Base-by-base conservation (phyloP, 92 coral and sea anemone species). In the Heteractis magnifica region DNA sequence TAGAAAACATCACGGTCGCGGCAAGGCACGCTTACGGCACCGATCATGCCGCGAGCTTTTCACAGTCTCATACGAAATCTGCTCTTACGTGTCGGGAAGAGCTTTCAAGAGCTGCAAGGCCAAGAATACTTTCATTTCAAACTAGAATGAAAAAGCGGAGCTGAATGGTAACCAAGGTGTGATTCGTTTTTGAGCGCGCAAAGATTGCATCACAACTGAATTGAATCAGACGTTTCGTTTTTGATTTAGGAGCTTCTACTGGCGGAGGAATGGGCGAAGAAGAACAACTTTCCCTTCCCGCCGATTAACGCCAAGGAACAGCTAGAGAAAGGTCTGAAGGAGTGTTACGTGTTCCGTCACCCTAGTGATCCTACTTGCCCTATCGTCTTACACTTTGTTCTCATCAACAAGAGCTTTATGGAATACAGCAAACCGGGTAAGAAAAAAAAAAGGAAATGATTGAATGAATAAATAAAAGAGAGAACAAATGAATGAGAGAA, bases 251-350 rank as follows among this genome's bases (percentile, higher is more conserved):
- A 94, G 74, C 90, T 94, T 62, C 77, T 83, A 19, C 78, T 86
- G 60, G 94, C 98, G n/a, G 98, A 94, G 80, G 58, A 90, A 56
- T 94, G 98, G 98, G 98, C 98, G 21, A 89, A 80, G 71, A 79
- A 71, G 44, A 85, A 94, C 86, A 85, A 82, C 65, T 62, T 88
- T 41, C 94, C 93, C 21, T 94, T 94, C 77, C 98, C 98, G 11
- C 95, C 93, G 5, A 92, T 94, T 80, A 83, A 91, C 79, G 92
- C 90, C 34, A 79, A 52, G 13, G 93, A 94, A 52, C 93, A 93
- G 58, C 84, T 84, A 6, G 78, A 85, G 59, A 77, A 84, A 51
- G 92, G 90, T 15, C 77, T 88, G 34, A 91, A 88, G 77, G 98
- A 94, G 68, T 94, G 87, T 77, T 94, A 94, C 83, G 95, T 94